phyloP scores from a whole-genome alignment of 2,797 vertebrate genomes.

The Crocodylus rhombifer region DNA sequence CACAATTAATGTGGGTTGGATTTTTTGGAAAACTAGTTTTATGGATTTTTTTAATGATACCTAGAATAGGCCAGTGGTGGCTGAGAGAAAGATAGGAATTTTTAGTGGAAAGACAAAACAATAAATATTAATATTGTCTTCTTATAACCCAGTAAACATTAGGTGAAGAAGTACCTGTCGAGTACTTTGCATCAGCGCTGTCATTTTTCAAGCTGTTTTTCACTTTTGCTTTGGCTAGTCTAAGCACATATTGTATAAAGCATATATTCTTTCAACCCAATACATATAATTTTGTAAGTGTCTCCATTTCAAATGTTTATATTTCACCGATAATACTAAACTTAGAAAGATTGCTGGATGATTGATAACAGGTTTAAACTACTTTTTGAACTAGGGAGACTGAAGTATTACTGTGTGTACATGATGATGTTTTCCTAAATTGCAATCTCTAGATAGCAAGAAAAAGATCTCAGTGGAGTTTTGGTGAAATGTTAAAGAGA shows the following conservation, averaged over 20 bases:
- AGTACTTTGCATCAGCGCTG: not conserved
- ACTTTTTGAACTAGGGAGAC: not conserved
- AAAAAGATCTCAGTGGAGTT: not conserved
- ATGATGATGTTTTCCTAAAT: constrained; percentile 22
- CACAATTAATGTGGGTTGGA: not conserved
- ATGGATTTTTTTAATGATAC: not conserved
- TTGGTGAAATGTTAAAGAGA: not conserved
- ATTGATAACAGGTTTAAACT: not conserved
- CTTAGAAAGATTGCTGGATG: not conserved
- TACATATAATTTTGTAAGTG: not conserved
- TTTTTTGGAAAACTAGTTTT: not conserved
- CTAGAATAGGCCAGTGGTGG: not conserved
- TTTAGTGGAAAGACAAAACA: accelerated
- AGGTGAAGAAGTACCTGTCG: not conserved
- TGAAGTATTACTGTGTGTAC: not conserved
- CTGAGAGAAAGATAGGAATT: not conserved
- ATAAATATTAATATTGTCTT: not conserved
- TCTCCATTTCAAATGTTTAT: not conserved
- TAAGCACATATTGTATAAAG: not conserved
- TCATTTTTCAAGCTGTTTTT: not conserved
- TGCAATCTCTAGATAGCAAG: constrained; percentile 9
- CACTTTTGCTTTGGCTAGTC: not conserved
- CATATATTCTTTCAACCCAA: not conserved
- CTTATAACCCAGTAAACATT: not conserved
- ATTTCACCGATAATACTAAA: not conserved